These are phyloP conservation scores for Flabesymbios commensalis DNA, from an alignment of 2,888 invertebrate genomes.

Conservation along the genomic window DNA sequence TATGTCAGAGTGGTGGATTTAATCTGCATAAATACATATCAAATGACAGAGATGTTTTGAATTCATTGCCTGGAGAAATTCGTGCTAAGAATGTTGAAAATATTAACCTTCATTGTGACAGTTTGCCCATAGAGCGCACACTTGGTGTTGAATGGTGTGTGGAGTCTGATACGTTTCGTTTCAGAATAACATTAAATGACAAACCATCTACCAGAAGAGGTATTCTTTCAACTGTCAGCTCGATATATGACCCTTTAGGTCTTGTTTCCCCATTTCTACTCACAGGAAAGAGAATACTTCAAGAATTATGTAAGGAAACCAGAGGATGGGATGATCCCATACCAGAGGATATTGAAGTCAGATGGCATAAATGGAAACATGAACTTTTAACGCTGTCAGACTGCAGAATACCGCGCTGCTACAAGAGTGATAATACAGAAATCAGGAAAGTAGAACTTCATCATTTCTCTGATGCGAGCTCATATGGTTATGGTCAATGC, in stretches of 20 bases:
- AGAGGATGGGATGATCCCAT: slow-evolving; percentile 34
- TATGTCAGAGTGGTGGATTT: slow-evolving; percentile 5
- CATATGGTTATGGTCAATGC: slow-evolving; percentile 5
- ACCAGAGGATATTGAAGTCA: neutral
- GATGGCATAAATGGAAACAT: slow-evolving; percentile 7
- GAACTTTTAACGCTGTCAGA: neutral
- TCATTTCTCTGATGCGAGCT: slow-evolving; percentile 14
- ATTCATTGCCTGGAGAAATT: neutral
- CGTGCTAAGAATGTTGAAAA: slow-evolving; percentile 1
- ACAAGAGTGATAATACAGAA: slow-evolving; percentile 8
- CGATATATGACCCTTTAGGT: slow-evolving; percentile 38
- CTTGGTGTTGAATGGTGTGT: slow-evolving; percentile 35
- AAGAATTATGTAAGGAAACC: slow-evolving; percentile 24
- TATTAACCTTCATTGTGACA: neutral
- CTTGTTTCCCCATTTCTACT: slow-evolving; percentile 34
- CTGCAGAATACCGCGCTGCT: slow-evolving; percentile 6
- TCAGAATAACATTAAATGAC: slow-evolving; percentile 26
- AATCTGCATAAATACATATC: slow-evolving; percentile 17
- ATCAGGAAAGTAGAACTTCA: slow-evolving; percentile 1
- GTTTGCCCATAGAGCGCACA: neutral
- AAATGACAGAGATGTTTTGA: slow-evolving; percentile 6
- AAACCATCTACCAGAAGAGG: slow-evolving; percentile 34
- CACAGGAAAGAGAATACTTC: slow-evolving; percentile 32
- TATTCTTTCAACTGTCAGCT: slow-evolving; percentile 32
- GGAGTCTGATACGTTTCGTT: slow-evolving; percentile 34